Percentiles rank a stretch among this genome's conserved stretches.
Evolutionary conservation across 2,888 invertebrate species (phyloP).

Genomic region (Magallana nippona): DNA sequence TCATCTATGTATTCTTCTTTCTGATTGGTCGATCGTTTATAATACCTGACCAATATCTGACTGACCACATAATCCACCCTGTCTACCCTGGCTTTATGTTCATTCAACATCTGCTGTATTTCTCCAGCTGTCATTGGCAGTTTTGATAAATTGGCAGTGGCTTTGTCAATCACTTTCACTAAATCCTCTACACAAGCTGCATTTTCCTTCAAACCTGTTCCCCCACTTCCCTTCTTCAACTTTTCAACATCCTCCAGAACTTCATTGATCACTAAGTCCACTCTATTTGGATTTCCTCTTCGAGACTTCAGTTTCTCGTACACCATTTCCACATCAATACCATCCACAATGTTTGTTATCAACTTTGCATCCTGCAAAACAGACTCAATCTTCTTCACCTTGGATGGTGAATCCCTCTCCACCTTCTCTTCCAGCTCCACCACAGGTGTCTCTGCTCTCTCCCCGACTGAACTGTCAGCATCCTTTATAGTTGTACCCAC

Average conservation of each 20-base stretch:
- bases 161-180: slow-evolving; percentile 57
- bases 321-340: slow-evolving; percentile 58
- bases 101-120: slow-evolving; percentile 59
- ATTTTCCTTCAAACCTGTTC: slow-evolving; percentile 32
- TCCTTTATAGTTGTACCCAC: neutral
- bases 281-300: slow-evolving; percentile 60
- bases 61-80: slow-evolving; percentile 56
- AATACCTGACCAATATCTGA: slow-evolving; percentile 46
- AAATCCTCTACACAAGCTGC: slow-evolving; percentile 59
- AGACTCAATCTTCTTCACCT: slow-evolving; percentile 61
- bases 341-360: slow-evolving; percentile 59
- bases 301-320: slow-evolving; percentile 62
- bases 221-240: slow-evolving; percentile 1
- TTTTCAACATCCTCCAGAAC: slow-evolving; percentile 58
- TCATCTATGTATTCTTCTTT: slow-evolving; percentile 51
- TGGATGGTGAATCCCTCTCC: neutral
- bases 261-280: slow-evolving; percentile 67
- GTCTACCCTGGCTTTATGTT: slow-evolving; percentile 48
- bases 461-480: neutral
- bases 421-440: neutral
- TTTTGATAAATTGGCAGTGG: slow-evolving; percentile 44
- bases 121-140: slow-evolving; percentile 51
- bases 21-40: slow-evolving; percentile 35
- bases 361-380: slow-evolving; percentile 65
- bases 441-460: neutral